Evolutionary conservation across 2,888 invertebrate species (phyloP).

Genomic region (Perizoma affinitatum): DNA sequence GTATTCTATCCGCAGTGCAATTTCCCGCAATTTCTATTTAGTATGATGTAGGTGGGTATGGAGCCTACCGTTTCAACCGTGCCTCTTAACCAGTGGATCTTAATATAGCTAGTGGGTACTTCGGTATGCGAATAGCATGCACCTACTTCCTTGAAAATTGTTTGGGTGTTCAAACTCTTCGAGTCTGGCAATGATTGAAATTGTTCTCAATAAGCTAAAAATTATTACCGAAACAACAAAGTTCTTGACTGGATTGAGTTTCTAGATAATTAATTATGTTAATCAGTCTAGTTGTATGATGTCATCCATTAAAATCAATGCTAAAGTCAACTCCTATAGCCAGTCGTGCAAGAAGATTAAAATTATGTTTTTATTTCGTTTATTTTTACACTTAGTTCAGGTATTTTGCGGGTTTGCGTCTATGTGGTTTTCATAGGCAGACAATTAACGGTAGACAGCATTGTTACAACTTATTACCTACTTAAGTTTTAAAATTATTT

Average conservation of each 20-base stretch:
- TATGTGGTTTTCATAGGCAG: no score
- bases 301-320: conserved; percentile 46
- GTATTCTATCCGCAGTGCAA: conserved; percentile 43
- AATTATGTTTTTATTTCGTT: background rate
- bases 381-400: background rate
- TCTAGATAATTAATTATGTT: no score
- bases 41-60: conserved; percentile 39
- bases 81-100: no score
- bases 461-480: no score
- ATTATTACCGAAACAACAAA: background rate
- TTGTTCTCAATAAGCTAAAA: background rate
- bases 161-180: background rate
- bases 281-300: conserved; percentile 37
- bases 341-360: conserved; percentile 1
- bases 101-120: conserved; percentile 60
- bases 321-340: conserved; percentile 4
- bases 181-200: background rate
- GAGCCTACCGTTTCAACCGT: conserved; percentile 52
- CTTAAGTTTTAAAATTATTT: no score
- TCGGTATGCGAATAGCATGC: conserved; percentile 54
- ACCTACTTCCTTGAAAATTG: background rate
- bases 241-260: no score
- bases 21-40: conserved; percentile 50
- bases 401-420: background rate
- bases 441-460: no score